Evolutionary conservation across 1,140 invertebrate genomes (phyloP).

Genomic region (Pentalonia nigronervosa): DNA sequence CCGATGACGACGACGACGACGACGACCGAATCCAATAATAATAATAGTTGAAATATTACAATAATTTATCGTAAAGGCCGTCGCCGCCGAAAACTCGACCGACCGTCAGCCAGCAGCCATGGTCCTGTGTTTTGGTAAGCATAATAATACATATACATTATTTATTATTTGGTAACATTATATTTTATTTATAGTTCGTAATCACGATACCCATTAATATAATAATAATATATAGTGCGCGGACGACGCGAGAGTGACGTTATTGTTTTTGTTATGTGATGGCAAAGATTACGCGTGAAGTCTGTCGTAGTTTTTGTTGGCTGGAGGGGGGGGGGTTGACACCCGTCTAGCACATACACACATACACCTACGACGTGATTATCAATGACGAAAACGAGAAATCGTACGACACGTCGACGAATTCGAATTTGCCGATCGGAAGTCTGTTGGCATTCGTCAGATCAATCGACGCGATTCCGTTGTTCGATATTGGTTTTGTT

Average conservation of each 20-base stretch:
- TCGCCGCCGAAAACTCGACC: background rate
- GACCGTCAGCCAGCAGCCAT: background rate
- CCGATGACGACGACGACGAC: background rate
- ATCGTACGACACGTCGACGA: no score
- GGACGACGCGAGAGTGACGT: background rate
- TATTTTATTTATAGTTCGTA: background rate
- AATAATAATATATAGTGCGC: background rate
- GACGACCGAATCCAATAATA: background rate
- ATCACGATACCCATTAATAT: background rate
- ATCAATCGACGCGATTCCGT: background rate
- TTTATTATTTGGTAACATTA: background rate
- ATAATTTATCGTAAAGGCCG: background rate
- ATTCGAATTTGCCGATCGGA: background rate
- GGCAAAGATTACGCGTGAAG: background rate
- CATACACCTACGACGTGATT: background rate
- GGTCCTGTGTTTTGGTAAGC: conserved; percentile 28
- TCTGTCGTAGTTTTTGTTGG: background rate
- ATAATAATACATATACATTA: background rate
- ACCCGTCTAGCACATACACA: background rate
- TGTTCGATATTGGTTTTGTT: background rate
- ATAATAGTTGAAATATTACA: no score
- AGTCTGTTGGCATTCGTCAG: background rate
- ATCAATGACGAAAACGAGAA: background rate
- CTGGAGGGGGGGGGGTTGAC: no score
- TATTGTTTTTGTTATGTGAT: background rate